Base-by-base conservation (phyloP, 1,140 invertebrate genomes). In the Drosophila yakuba region DNA sequence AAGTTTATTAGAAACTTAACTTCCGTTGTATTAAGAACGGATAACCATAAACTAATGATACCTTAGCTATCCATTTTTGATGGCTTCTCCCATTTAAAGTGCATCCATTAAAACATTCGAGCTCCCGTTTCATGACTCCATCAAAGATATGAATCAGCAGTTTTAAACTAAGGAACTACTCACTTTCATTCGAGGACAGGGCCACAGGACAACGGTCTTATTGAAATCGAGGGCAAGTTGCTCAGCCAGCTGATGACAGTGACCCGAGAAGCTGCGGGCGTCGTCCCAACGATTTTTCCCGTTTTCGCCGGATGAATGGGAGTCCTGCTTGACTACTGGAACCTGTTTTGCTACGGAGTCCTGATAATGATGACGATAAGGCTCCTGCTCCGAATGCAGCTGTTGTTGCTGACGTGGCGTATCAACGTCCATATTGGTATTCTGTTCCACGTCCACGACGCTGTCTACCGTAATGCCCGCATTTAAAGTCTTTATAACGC, bases 121-220 rank as follows among this genome's bases (percentile, higher is more conserved):
- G 36, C 58, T 25, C 36, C 12, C 14, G 11, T 15, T 62, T 32
- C 11, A 41, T 28, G 3, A 52, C 41, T 44, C 57, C n/a, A 28
- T 23, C 59, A 41, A 59, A 41, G 23, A 32, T 67, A 32, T 59
- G 47, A 15, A 11, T 41, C 48, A 43, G 20, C 14, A 35, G 32
- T 38, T 43, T 57, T 47, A 32, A 15, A 39, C 35, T 39, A 57
- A 55, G 68, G 58, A 72, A 54, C 47, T 80, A 86, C 91, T 91
- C 66, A 92, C 91, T 80, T 90, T 92, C 91, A 92, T 92, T 35
- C 69, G 78, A 20, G 84, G 88, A 74, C 91, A 92, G n/a, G 91
- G 91, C 91, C 91, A 92, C 28, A 92, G 73, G 52, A 92, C 63
- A 43, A 91, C 64, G 58, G 80, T 91, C 67, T 92, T 92, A 62